Percentiles rank a stretch among this genome's conserved stretches.
These are phyloP conservation scores for Chironex yamaguchii DNA, from an alignment of 30 jellyfish, hydroid and myxozoan species.

Conservation along the genomic window DNA sequence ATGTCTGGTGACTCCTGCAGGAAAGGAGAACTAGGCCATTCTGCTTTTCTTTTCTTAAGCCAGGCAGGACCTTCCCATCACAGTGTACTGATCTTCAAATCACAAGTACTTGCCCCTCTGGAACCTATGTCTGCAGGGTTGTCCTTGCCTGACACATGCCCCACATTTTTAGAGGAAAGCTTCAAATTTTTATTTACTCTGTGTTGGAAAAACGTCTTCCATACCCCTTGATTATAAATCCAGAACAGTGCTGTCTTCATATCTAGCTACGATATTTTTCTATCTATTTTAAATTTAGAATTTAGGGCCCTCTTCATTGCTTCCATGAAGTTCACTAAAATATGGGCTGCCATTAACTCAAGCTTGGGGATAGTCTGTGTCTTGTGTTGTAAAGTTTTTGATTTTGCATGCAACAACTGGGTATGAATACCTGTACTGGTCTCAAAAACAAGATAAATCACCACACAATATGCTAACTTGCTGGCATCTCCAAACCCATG, in stretches of 20 bases:
- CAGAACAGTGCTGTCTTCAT: constrained; percentile 18
- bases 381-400: too few relatives aligned
- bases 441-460: too few relatives aligned
- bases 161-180: background rate
- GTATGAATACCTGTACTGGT: too few relatives aligned
- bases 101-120: constrained; percentile 20
- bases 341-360: background rate
- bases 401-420: too few relatives aligned
- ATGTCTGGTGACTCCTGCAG: constrained; percentile 3
- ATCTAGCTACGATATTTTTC: constrained; percentile 21
- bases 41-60: constrained; percentile 4
- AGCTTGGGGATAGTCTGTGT: too few relatives aligned
- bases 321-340: constrained; percentile 24
- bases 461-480: too few relatives aligned
- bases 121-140: constrained; percentile 58
- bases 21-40: constrained; percentile 10
- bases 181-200: background rate
- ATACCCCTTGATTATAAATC: constrained; percentile 4
- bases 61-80: constrained; percentile 57
- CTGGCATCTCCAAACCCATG: too few relatives aligned
- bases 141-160: constrained; percentile 24
- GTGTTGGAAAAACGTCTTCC: constrained; percentile 31
- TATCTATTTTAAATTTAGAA: background rate
- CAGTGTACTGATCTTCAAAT: constrained; percentile 8
- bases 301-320: constrained; percentile 8